Evolutionary conservation across 1,140 invertebrate species (phyloP).

Genomic region (Thaumetopoea pityocampa): DNA sequence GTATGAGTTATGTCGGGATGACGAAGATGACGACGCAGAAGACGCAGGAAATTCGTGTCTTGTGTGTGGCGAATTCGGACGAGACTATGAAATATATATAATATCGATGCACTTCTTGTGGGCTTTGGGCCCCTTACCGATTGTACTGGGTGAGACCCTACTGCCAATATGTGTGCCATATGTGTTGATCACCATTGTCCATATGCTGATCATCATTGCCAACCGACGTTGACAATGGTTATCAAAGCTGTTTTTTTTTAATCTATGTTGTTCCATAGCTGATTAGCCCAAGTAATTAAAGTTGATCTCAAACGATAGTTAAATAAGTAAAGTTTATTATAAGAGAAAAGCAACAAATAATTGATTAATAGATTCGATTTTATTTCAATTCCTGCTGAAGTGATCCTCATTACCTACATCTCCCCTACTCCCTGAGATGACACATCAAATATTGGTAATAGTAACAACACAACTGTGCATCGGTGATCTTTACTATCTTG

Average conservation of each 20-base stretch:
- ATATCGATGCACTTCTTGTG: not conserved
- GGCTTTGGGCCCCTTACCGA: not conserved
- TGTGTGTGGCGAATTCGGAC: slow-evolving; percentile 17
- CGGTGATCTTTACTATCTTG: too few relatives aligned
- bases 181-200: slow-evolving; percentile 25
- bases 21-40: slow-evolving; percentile 14
- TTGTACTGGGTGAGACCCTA: not conserved
- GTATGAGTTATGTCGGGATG: too few relatives aligned
- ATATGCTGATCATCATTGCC: slow-evolving; percentile 9
- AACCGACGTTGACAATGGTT: not conserved
- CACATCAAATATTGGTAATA: too few relatives aligned
- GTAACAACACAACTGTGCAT: too few relatives aligned
- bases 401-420: slow-evolving; percentile 2
- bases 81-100: slow-evolving; percentile 12
- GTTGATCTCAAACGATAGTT: not conserved
- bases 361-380: slow-evolving; percentile 19
- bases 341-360: slow-evolving; percentile 24
- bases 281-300: slow-evolving; percentile 1
- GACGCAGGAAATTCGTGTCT: slow-evolving; percentile 15
- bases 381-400: not conserved
- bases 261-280: slow-evolving; percentile 9
- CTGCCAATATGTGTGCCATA: slow-evolving; percentile 23
- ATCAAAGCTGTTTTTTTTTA: not conserved
- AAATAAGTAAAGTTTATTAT: slow-evolving; percentile 26
- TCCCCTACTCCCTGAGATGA: too few relatives aligned